Evolutionary conservation across 2,797 vertebrate genomes (phyloP).

Genomic region (Myiotriccus ornatus): DNA sequence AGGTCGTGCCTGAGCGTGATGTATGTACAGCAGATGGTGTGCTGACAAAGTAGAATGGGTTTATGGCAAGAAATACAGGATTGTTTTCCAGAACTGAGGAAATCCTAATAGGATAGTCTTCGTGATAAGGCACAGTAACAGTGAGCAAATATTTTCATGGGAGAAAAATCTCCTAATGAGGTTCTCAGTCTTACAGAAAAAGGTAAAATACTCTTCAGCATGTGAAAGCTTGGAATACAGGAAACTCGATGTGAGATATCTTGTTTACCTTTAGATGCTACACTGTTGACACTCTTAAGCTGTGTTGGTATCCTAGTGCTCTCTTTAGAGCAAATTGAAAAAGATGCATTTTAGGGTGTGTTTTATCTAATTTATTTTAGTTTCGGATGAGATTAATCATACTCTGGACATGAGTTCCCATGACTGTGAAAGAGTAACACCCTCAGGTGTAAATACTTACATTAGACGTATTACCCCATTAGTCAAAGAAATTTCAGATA

Average conservation of each 20-base stretch:
- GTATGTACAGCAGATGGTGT: accelerated
- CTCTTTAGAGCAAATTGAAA: background rate
- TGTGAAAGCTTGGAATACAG: background rate
- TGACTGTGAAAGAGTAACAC: background rate
- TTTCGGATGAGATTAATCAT: background rate
- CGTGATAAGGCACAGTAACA: background rate
- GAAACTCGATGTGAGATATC: background rate
- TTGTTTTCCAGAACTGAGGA: background rate
- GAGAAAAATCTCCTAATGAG: background rate
- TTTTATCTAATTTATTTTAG: background rate
- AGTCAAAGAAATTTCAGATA: background rate
- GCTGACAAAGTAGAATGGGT: background rate
- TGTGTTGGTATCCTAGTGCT: background rate
- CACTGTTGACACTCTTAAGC: background rate
- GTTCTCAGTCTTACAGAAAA: background rate
- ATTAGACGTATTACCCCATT: background rate
- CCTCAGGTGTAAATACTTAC: background rate
- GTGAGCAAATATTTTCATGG: background rate
- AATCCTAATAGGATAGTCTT: background rate
- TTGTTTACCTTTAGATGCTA: background rate
- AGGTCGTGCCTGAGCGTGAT: background rate
- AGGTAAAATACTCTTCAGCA: background rate
- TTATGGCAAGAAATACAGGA: background rate
- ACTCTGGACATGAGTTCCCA: background rate
- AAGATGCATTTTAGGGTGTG: background rate